Evolutionary conservation across 2,888 invertebrate genomes (phyloP).

Genomic region (Apeira syringaria): DNA sequence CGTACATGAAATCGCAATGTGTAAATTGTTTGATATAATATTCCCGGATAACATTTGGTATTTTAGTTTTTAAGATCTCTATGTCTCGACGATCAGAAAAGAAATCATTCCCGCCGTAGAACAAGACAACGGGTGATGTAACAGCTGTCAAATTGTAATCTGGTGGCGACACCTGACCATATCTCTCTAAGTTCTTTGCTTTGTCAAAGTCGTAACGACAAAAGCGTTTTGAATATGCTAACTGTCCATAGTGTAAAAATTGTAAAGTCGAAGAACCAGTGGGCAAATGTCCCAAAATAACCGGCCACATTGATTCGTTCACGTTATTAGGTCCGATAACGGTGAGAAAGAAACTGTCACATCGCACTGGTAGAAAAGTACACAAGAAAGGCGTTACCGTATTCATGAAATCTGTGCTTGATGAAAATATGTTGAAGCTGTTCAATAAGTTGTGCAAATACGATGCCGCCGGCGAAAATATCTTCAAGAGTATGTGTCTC

Average conservation of each 20-base stretch:
- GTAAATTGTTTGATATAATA: constrained; percentile 82
- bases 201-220: constrained; percentile 57
- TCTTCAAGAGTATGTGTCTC: constrained; percentile 38
- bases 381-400: constrained; percentile 50
- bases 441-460: constrained; percentile 42
- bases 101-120: constrained; percentile 61
- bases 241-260: constrained; percentile 70
- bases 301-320: constrained; percentile 78
- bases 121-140: constrained; percentile 52
- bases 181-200: constrained; percentile 53
- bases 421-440: constrained; percentile 41
- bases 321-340: constrained; percentile 52
- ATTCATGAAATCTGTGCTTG: constrained; percentile 48
- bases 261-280: constrained; percentile 80
- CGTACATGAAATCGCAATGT: constrained; percentile 87
- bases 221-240: constrained; percentile 56
- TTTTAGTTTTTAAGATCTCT: constrained; percentile 45
- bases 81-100: constrained; percentile 81
- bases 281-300: constrained; percentile 85
- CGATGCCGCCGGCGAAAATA: constrained; percentile 48
- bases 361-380: constrained; percentile 38
- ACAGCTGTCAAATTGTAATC: constrained; percentile 56
- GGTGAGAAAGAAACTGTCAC: constrained; percentile 47
- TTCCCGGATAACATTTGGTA: constrained; percentile 78
- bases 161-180: constrained; percentile 63